Conservation (phyloP, 2,113 vertebrate species). For the Peromyscus maniculatus region DNA sequence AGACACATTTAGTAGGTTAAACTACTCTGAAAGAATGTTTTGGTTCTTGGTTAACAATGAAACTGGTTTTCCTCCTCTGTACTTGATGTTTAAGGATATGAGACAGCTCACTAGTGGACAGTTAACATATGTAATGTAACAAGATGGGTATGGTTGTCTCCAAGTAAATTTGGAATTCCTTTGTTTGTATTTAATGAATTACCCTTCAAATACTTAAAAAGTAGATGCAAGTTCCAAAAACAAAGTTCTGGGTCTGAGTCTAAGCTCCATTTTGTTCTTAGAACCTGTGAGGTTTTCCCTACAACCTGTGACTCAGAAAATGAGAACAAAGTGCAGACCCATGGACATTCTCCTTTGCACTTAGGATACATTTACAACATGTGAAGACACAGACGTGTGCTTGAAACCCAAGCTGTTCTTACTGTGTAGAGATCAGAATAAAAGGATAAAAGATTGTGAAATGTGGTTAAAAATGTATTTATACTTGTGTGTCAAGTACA, state of each 20-base stretch:
- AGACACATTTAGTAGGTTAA: slow-evolving; percentile 82
- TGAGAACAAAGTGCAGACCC: background rate
- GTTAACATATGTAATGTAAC: slow-evolving; percentile 42
- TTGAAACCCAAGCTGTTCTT: slow-evolving; percentile 51
- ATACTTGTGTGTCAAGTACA: slow-evolving; percentile 49
- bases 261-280: slow-evolving; percentile 40
- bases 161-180: slow-evolving; percentile 47
- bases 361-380: slow-evolving; percentile 40
- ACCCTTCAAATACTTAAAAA: slow-evolving; percentile 42
- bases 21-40: slow-evolving; percentile 78
- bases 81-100: slow-evolving; percentile 50
- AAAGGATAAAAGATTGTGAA: slow-evolving; percentile 45
- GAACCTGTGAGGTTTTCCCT: slow-evolving; percentile 16
- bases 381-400: slow-evolving; percentile 42
- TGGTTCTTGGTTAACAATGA: slow-evolving; percentile 35
- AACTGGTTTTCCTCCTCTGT: slow-evolving; percentile 65
- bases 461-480: slow-evolving; percentile 3
- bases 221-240: slow-evolving; percentile 31
- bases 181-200: slow-evolving; percentile 34
- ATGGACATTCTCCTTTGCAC: slow-evolving; percentile 33
- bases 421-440: slow-evolving; percentile 25
- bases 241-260: background rate
- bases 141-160: slow-evolving; percentile 50
- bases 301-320: background rate
- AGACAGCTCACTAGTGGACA: slow-evolving; percentile 30